These are phyloP conservation scores for Pogona vitticeps DNA, from an alignment of 2,113 vertebrate species.

Conservation along the genomic window DNA sequence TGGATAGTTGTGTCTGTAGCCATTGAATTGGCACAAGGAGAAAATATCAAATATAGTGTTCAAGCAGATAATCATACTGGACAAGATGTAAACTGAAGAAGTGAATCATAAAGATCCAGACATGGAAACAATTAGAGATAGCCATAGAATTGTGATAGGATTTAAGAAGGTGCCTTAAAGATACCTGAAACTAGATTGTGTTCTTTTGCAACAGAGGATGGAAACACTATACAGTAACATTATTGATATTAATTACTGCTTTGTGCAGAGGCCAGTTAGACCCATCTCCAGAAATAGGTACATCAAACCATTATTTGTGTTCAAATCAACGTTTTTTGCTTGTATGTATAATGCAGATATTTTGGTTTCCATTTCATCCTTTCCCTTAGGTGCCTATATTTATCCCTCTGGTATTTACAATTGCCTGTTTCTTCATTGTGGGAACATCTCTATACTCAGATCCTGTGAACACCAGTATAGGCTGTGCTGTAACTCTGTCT, in stretches of 20 bases:
- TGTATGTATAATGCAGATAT: background rate
- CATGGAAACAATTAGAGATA: background rate
- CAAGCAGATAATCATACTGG: background rate
- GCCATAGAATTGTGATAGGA: background rate
- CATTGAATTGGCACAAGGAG: background rate
- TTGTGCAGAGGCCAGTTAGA: background rate
- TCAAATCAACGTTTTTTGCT: background rate
- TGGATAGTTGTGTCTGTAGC: background rate
- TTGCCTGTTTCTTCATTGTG: constrained; percentile 50
- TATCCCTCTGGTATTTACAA: constrained; percentile 52
- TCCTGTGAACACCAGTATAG: constrained; percentile 57
- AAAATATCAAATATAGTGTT: background rate
- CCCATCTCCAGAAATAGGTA: background rate
- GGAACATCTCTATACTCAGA: constrained; percentile 58
- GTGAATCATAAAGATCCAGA: background rate
- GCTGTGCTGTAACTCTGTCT: constrained; percentile 50
- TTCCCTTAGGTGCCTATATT: constrained; percentile 50
- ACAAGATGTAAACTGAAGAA: background rate
- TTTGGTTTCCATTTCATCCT: background rate
- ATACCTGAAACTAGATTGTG: background rate
- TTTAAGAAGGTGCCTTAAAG: background rate
- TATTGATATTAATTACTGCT: too few species aligned
- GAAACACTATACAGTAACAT: too few species aligned
- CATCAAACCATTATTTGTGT: too few species aligned
- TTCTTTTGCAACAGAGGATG: background rate